Conservation (phyloP, 2,888 invertebrate species). For the Liodrosophila aerea region DNA sequence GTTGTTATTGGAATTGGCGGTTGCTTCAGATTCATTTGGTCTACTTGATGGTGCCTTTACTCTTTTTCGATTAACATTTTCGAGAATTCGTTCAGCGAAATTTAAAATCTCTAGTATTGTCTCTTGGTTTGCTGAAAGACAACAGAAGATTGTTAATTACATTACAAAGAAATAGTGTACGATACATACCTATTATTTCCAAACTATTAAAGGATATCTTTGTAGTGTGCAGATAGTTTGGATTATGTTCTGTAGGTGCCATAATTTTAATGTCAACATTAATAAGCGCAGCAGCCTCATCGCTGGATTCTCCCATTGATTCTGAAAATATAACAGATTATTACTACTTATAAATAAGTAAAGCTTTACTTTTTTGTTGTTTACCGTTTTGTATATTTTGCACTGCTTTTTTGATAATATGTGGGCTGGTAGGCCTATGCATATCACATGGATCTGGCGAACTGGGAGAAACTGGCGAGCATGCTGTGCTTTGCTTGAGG, state of each 20-base stretch:
- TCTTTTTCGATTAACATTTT: slow-evolving; percentile 11
- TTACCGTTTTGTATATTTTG: slow-evolving; percentile 82
- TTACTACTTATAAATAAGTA: background rate
- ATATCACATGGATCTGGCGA: slow-evolving; percentile 85
- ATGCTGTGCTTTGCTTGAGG: slow-evolving; percentile 94
- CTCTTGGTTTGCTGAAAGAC: slow-evolving; percentile 92
- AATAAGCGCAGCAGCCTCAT: slow-evolving; percentile 86
- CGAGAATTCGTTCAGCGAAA: slow-evolving; percentile 90
- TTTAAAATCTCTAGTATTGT: slow-evolving; percentile 96
- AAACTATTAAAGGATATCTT: slow-evolving; percentile 96
- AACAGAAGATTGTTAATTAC: background rate
- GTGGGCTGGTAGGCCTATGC: slow-evolving; percentile 83
- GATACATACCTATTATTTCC: slow-evolving; percentile 92
- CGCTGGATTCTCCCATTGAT: slow-evolving; percentile 15
- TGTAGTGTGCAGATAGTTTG: slow-evolving; percentile 86
- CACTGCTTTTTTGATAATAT: slow-evolving; percentile 85
- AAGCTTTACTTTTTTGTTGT: background rate
- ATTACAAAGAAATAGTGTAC: background rate
- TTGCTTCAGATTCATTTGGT: slow-evolving; percentile 39
- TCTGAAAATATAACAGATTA: background rate
- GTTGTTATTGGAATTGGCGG: slow-evolving; percentile 84
- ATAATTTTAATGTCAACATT: slow-evolving; percentile 91
- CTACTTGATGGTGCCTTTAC: slow-evolving; percentile 26
- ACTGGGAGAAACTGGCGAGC: slow-evolving; percentile 92
- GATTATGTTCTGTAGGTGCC: slow-evolving; percentile 80